phyloP scores from a whole-genome alignment of 2,797 vertebrate genomes.

The Cynodonichthys magdalenae region DNA sequence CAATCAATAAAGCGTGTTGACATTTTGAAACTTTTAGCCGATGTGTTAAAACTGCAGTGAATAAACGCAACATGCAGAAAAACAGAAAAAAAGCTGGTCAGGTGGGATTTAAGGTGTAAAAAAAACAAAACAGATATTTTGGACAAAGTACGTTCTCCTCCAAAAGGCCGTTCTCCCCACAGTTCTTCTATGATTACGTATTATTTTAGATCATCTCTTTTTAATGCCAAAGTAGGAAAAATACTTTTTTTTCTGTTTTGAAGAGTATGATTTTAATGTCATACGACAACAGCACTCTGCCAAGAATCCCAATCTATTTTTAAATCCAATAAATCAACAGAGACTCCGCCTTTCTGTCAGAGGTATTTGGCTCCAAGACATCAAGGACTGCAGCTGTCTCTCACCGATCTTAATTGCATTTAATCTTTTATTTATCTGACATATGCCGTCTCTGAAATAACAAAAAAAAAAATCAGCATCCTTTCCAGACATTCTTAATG shows the following conservation, averaged over 20 bases:
- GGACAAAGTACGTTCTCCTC: neutral
- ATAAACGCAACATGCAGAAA: slow-evolving; percentile 15
- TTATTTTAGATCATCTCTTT: slow-evolving; percentile 16
- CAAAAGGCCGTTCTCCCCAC: neutral
- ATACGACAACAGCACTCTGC: slow-evolving; percentile 20
- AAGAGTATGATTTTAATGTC: slow-evolving; percentile 19
- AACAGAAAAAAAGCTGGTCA: neutral
- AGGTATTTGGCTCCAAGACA: slow-evolving; percentile 35
- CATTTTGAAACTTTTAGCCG: slow-evolving; percentile 45
- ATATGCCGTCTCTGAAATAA: slow-evolving; percentile 51
- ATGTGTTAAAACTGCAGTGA: slow-evolving; percentile 21
- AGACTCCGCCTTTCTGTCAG: slow-evolving; percentile 29
- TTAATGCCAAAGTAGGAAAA: slow-evolving; percentile 1
- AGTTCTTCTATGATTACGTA: slow-evolving; percentile 11
- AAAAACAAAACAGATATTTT: neutral
- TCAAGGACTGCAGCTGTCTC: slow-evolving; percentile 37
- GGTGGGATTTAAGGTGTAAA: slow-evolving; percentile 6
- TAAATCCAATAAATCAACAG: slow-evolving; percentile 36
- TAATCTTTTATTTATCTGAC: slow-evolving; percentile 60
- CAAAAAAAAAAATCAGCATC: slow-evolving; percentile 23
- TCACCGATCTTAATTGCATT: slow-evolving; percentile 45
- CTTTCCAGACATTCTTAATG: slow-evolving; percentile 45
- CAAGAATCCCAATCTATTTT: slow-evolving; percentile 39
- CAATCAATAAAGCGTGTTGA: slow-evolving; percentile 44
- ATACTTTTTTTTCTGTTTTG: neutral